These are phyloP conservation scores for Elachura formosa DNA, from an alignment of 2,113 vertebrate species.

Conservation along the genomic window DNA sequence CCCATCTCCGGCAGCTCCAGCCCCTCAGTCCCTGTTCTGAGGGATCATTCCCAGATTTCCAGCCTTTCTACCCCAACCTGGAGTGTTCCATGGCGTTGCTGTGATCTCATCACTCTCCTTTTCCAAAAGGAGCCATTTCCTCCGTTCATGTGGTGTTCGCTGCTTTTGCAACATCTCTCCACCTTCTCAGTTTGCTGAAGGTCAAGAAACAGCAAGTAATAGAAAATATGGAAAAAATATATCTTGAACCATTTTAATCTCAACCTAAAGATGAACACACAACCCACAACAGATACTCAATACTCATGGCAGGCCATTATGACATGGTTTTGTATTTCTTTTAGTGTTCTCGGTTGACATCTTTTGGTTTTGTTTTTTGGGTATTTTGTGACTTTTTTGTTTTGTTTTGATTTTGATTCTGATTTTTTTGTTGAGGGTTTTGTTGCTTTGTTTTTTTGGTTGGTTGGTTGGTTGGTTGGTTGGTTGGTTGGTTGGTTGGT, in stretches of 20 bases:
- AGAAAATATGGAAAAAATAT: accelerated
- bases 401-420: neutral
- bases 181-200: neutral
- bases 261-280: neutral
- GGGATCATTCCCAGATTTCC: neutral
- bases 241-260: neutral
- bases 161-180: neutral
- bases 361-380: neutral
- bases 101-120: neutral
- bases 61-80: neutral
- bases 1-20: accelerated
- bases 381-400: accelerated
- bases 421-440: neutral
- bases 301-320: neutral
- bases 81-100: neutral
- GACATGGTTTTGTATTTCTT: accelerated
- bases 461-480: too few species aligned
- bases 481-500: too few species aligned
- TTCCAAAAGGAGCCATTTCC: neutral
- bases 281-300: accelerated
- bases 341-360: neutral
- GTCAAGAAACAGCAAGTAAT: neutral
- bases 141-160: neutral
- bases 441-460: neutral
- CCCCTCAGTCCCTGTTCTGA: accelerated